Percentiles rank a stretch among this genome's conserved stretches.
Conservation (phyloP, 2,113 vertebrate genomes). For the Nibea albiflora region DNA sequence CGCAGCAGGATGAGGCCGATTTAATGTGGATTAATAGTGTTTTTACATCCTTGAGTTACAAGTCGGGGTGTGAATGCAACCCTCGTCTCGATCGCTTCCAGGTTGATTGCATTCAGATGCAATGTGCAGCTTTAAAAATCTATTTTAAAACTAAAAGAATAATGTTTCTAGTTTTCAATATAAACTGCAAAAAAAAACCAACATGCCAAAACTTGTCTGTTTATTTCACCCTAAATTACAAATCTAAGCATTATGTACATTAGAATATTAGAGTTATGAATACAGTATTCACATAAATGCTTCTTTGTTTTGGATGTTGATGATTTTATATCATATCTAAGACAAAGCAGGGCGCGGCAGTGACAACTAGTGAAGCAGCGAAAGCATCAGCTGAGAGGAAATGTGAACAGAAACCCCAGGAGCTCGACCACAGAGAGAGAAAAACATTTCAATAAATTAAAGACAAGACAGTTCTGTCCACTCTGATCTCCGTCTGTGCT, state of each 20-base stretch:
- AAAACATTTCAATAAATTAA: constrained; percentile 57
- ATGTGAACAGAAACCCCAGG: constrained; percentile 32
- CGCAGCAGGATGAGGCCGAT: neutral
- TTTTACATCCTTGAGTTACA: neutral
- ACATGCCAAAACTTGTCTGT: neutral
- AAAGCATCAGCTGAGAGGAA: constrained; percentile 11
- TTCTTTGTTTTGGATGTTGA: neutral
- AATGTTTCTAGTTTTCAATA: neutral
- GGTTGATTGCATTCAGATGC: no score
- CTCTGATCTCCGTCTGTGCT: constrained; percentile 15
- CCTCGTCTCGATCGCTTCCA: no score
- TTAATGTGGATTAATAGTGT: no score
- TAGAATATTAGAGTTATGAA: neutral
- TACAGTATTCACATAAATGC: constrained; percentile 20
- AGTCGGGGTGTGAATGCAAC: neutral
- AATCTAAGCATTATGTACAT: constrained; percentile 48
- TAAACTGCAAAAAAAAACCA: neutral
- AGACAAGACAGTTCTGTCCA: constrained; percentile 50
- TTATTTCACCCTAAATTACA: constrained; percentile 7
- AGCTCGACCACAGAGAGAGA: constrained; percentile 59
- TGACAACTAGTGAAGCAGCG: neutral
- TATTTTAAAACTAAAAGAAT: neutral
- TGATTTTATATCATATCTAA: neutral
- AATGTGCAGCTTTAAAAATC: neutral
- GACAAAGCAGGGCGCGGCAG: neutral